A percentile compares a stretch with the other conserved stretches of the same genome.
phyloP scores from a whole-genome alignment of 2,113 vertebrate species.

The Sturnus vulgaris region DNA sequence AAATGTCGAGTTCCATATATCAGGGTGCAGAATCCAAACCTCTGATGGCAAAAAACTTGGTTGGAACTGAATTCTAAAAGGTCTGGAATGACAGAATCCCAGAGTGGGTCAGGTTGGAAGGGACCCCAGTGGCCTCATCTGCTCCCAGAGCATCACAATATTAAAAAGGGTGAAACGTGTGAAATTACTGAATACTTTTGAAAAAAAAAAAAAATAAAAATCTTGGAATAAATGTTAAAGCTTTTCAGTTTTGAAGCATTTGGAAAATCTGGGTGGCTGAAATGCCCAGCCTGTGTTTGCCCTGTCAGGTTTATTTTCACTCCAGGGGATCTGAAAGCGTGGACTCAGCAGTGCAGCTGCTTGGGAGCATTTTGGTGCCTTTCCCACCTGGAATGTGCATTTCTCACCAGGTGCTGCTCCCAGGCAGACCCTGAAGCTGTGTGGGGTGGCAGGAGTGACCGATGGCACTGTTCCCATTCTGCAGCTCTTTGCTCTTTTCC shows the following conservation, averaged over 20 bases:
- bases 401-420: no score
- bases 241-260: neutral
- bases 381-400: neutral
- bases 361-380: neutral
- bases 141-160: neutral
- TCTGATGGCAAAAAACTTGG: neutral
- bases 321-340: fast-evolving
- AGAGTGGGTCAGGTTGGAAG: neutral
- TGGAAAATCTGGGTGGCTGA: neutral
- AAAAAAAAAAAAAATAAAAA: neutral
- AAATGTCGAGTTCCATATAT: neutral
- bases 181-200: neutral
- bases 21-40: neutral
- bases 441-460: neutral
- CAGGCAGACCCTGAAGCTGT: neutral
- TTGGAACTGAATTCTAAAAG: neutral
- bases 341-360: neutral
- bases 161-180: neutral
- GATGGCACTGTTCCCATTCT: neutral
- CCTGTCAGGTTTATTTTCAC: neutral
- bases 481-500: neutral
- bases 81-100: neutral
- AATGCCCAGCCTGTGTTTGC: neutral
- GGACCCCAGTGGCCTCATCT: neutral
- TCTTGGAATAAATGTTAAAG: neutral